phyloP scores from a whole-genome alignment of 2,888 invertebrate species.

The Tipula unca region DNA sequence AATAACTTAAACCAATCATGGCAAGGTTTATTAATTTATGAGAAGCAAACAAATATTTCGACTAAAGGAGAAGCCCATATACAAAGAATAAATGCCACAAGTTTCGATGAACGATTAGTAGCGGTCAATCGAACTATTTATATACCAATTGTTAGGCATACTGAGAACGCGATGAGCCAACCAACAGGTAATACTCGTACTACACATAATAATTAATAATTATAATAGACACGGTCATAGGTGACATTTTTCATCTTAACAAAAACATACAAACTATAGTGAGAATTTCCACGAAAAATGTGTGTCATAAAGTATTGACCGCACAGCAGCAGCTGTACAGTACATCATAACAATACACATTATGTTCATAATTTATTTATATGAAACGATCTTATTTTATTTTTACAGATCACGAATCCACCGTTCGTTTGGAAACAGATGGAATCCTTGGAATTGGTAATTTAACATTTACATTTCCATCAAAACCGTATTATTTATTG shows the following conservation, averaged over 20 bases:
- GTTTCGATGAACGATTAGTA: neutral
- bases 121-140: neutral
- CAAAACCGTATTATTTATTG: slow-evolving; percentile 30
- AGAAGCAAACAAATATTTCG: neutral
- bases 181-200: neutral
- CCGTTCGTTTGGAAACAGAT: neutral
- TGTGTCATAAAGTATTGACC: neutral
- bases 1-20: neutral
- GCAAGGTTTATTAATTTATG: neutral
- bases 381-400: no score
- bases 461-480: slow-evolving; percentile 59
- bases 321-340: no score
- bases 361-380: no score
- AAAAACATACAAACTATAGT: no score
- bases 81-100: neutral
- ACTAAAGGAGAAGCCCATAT: neutral
- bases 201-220: no score
- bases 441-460: neutral
- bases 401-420: neutral
- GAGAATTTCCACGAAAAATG: neutral
- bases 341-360: neutral
- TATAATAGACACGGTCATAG: neutral
- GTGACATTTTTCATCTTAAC: neutral
- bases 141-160: neutral
- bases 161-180: neutral